phyloP scores from a whole-genome alignment of 2,797 vertebrate species.

The Rhinoraja longicauda region DNA sequence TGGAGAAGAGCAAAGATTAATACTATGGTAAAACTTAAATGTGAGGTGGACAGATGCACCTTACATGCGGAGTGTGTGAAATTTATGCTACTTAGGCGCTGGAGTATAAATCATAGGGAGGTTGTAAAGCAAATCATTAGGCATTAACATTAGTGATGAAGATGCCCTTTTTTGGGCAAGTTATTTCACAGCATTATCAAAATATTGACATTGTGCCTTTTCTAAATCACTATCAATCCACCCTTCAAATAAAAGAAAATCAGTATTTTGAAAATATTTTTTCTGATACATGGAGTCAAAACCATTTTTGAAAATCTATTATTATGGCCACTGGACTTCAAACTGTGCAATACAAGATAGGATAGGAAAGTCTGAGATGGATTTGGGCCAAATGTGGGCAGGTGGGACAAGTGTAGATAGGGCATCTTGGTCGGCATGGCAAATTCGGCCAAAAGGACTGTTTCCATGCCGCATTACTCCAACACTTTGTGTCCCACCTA shows the following conservation, averaged over 20 bases:
- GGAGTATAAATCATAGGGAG: not conserved
- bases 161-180: not conserved
- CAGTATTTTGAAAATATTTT: not conserved
- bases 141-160: not conserved
- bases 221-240: not conserved
- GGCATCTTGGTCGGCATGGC: no score
- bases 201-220: not conserved
- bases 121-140: constrained; percentile 22
- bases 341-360: not conserved
- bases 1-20: constrained; percentile 14
- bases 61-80: not conserved
- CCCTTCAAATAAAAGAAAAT: not conserved
- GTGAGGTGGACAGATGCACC: not conserved
- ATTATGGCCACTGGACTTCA: not conserved
- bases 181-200: not conserved
- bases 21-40: constrained; percentile 18
- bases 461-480: no score
- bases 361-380: no score
- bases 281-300: not conserved
- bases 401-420: no score
- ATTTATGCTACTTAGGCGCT: constrained; percentile 14
- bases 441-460: no score
- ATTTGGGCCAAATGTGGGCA: no score
- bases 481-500: no score
- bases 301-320: not conserved